Percentiles rank a stretch among this genome's conserved stretches.
Evolutionary conservation across 1,140 invertebrate species (phyloP).

Genomic region (Drosophila nasuta): DNA sequence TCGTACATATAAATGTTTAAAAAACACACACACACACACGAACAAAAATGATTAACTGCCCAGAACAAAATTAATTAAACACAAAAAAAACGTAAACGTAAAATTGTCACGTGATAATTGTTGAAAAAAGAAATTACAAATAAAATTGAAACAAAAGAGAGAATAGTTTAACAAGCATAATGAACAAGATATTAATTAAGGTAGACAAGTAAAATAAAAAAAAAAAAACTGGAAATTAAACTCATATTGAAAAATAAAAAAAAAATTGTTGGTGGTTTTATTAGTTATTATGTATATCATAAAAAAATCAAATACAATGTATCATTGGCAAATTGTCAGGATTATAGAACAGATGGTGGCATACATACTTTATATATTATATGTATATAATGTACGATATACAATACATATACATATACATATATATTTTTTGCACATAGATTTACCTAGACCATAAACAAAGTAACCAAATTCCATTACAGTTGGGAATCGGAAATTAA

Average conservation of each 20-base stretch:
- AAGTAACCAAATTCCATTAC: constrained; percentile 30
- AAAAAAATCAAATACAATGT: constrained; percentile 54
- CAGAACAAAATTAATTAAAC: constrained; percentile 76
- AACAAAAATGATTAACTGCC: constrained; percentile 62
- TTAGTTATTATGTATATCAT: constrained; percentile 60
- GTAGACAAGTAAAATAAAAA: constrained; percentile 61
- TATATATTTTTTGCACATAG: constrained; percentile 81
- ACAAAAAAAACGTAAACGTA: constrained; percentile 40
- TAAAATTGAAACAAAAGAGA: constrained; percentile 32
- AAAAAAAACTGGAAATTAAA: constrained; percentile 26
- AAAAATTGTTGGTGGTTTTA: constrained; percentile 78
- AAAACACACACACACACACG: constrained; percentile 53
- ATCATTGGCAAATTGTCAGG: constrained; percentile 80
- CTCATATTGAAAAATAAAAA: constrained; percentile 53
- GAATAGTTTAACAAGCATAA: constrained; percentile 60
- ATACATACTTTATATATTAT: constrained; percentile 55
- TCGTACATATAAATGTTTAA: constrained; percentile 76
- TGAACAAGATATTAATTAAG: constrained; percentile 77
- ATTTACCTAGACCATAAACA: constrained; percentile 73
- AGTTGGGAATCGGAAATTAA: constrained; percentile 18
- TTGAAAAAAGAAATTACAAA: constrained; percentile 47
- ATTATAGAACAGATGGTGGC: constrained; percentile 21
- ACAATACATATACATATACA: constrained; percentile 61
- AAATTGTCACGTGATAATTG: constrained; percentile 84
- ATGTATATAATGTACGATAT: constrained; percentile 82